phyloP scores from a whole-genome alignment of 2,888 invertebrate species.

The Thecocarcelia acutangulata region DNA sequence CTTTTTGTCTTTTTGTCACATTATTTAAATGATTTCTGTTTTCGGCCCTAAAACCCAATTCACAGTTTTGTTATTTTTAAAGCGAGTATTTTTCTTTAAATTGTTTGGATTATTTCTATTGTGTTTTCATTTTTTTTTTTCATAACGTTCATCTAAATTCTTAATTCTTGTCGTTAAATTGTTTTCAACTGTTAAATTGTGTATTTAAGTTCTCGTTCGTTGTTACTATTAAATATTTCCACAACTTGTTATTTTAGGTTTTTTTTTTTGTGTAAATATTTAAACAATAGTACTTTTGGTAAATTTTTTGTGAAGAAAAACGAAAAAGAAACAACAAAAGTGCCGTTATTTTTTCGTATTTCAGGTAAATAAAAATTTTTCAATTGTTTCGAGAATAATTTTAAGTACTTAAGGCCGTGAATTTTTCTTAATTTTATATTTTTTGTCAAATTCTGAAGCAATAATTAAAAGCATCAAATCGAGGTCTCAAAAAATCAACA shows the following conservation, averaged over 20 bases:
- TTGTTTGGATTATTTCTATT: constrained; percentile 74
- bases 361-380: constrained; percentile 19
- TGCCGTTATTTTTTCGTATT: constrained; percentile 6
- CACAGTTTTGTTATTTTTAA: constrained; percentile 64
- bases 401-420: constrained; percentile 37
- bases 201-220: constrained; percentile 64
- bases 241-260: constrained; percentile 39
- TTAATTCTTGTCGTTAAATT: constrained; percentile 48
- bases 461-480: constrained; percentile 39
- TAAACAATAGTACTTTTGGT: constrained; percentile 66
- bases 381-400: constrained; percentile 43
- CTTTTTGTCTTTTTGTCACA: constrained; percentile 27
- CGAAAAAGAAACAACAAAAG: constrained; percentile 33
- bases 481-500: constrained; percentile 39
- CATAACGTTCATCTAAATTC: constrained; percentile 35
- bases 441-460: constrained; percentile 10
- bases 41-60: constrained; percentile 61
- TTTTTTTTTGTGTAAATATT: constrained; percentile 46
- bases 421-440: neutral
- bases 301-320: constrained; percentile 41
- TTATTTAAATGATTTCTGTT: constrained; percentile 39
- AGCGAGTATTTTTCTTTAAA: constrained; percentile 25
- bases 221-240: constrained; percentile 62
- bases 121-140: constrained; percentile 68
- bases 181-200: constrained; percentile 54